Evolutionary conservation across 2,797 vertebrate species (phyloP).

Genomic region (Pseudopleuronectes americanus): DNA sequence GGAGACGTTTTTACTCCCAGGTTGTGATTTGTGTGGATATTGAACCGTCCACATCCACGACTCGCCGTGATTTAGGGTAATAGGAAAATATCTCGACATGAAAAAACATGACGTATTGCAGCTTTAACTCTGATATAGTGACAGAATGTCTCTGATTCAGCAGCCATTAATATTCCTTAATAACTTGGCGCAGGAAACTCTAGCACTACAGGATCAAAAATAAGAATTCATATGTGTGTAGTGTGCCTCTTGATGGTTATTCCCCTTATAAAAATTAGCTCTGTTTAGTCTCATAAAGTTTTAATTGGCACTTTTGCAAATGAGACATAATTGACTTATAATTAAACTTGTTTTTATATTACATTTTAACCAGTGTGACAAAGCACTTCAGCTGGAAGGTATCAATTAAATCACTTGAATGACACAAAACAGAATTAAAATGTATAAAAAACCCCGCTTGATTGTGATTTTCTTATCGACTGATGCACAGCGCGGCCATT

Average conservation of each 20-base stretch:
- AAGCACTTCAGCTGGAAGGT: background rate
- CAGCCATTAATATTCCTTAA: slow-evolving; percentile 18
- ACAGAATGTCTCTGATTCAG: slow-evolving; percentile 20
- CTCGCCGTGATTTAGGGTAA: slow-evolving; percentile 5
- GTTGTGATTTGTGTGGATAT: slow-evolving; percentile 17
- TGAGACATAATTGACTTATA: background rate
- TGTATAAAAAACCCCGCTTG: background rate
- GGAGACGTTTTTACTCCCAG: background rate
- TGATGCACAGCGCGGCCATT: background rate
- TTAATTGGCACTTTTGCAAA: background rate
- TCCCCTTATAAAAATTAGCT: background rate
- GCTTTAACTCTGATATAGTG: slow-evolving; percentile 30
- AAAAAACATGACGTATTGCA: slow-evolving; percentile 33
- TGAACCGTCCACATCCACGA: slow-evolving; percentile 5
- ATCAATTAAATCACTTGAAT: slow-evolving; percentile 3
- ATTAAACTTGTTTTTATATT: background rate
- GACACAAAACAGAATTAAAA: background rate
- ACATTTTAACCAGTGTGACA: background rate
- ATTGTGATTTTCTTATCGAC: too few relatives aligned
- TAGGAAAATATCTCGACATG: background rate
- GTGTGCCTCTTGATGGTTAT: background rate
- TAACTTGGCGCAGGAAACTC: background rate
- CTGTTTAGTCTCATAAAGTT: background rate
- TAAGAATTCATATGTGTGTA: too few relatives aligned
- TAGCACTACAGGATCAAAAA: background rate